Base-by-base conservation (phyloP, 2,113 vertebrate genomes). In the Zosterops hypoxanthus region DNA sequence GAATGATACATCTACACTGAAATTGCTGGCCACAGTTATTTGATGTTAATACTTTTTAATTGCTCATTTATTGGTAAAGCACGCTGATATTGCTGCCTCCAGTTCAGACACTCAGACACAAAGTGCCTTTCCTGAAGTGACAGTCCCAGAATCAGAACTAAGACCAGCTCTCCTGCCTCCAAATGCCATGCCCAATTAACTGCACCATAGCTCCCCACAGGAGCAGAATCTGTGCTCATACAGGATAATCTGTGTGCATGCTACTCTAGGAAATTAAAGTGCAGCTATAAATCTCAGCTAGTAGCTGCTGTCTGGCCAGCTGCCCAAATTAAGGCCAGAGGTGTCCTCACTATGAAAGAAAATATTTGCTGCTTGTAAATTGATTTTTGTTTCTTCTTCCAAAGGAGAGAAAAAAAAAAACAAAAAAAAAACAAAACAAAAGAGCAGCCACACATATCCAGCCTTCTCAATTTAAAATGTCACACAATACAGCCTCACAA, bases 341-440 rank as follows among this genome's bases (percentile, higher is more conserved):
- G 88, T 96, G 88, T 92, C 96, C 86, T 92, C 94, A 84, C 68
- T 79, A 79, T 53, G 72, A 86, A 91, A 73, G 86, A 97, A 97
- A 96, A 95, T 96, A 94, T 95, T 95, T 95, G 93, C 68, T 95
- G 82, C 90, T 90, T 96, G 56, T 84, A 97, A 95, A 97, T 96
- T 94, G 92, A 96, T 96, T 97, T 97, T 94, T 96, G 83, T 92
- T 95, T 92, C 83, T 86, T 76, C 81, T 96, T 90, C 71, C 64
- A 88, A 88, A 81, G 63, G 18, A 36, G 25, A 46, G 82, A 8
- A 15, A 14, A 42, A 14, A 25, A 25, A 14, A 31, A 85, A 13
- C 15, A 20, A 42, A 14, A 24, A 25, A 14, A 31, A 25, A 14
- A n/a, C n/a, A n/a, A 26, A 63, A 53, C 73, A 90, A 75, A 77